Evolutionary conservation across 2,797 vertebrate genomes (phyloP).

Genomic region (Scleropages formosus): DNA sequence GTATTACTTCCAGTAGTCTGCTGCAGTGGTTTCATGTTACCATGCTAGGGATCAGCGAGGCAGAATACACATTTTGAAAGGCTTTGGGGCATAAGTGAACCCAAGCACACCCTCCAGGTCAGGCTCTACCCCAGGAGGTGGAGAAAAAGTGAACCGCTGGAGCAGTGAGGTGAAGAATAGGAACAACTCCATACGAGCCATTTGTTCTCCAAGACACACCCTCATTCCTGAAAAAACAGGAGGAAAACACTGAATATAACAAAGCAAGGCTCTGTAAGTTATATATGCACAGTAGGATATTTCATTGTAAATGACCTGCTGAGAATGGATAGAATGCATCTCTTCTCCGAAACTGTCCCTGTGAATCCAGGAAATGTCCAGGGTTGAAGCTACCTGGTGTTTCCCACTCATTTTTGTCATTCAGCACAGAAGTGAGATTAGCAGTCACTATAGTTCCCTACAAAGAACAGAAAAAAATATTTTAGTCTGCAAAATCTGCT

Average conservation of each 20-base stretch:
- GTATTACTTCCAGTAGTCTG: too few relatives aligned
- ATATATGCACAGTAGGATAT: not conserved
- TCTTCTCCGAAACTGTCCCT: conserved; percentile 70
- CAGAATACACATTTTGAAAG: not conserved
- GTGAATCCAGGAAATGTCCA: conserved; percentile 74
- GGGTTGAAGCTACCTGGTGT: conserved; percentile 77
- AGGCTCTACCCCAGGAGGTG: conserved; percentile 48
- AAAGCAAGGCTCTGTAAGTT: not conserved
- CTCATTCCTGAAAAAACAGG: conserved; percentile 67
- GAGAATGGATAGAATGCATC: conserved; percentile 76
- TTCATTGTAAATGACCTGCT: conserved; percentile 29
- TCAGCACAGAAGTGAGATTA: conserved; percentile 68
- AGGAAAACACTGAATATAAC: not conserved
- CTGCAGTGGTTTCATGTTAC: not conserved
- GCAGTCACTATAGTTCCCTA: conserved; percentile 61
- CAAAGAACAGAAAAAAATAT: conserved; percentile 49
- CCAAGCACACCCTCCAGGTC: conserved; percentile 1
- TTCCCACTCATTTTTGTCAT: conserved; percentile 74
- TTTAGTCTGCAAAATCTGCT: too few relatives aligned
- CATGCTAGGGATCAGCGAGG: not conserved
- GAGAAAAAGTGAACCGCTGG: conserved; percentile 72
- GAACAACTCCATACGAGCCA: conserved; percentile 72
- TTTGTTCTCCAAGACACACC: conserved; percentile 66
- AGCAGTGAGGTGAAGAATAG: conserved; percentile 63
- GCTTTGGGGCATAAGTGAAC: not conserved